Conservation (phyloP, 2,888 invertebrate species). For the Acanthosepion lycidas region DNA sequence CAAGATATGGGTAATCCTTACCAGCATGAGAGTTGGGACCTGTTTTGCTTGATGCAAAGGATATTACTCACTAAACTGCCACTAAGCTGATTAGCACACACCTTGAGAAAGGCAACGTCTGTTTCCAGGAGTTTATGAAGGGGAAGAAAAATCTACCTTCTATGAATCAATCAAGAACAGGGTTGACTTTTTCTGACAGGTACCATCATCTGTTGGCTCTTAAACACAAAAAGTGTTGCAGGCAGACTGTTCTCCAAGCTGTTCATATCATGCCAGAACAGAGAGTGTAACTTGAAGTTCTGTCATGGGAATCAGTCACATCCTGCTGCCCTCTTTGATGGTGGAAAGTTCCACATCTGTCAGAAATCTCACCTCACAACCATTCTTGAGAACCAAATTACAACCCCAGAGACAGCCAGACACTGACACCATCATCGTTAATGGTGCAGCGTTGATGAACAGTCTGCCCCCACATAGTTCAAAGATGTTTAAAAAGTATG, state of each 20-base stretch:
- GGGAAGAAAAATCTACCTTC: too few species aligned
- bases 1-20: too few species aligned
- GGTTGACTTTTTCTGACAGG: conserved; percentile 20
- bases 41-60: too few species aligned
- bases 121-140: too few species aligned
- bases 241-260: conserved; percentile 53
- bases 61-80: too few species aligned
- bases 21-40: too few species aligned
- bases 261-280: conserved; percentile 55
- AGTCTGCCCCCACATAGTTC: neutral
- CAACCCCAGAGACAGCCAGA: neutral
- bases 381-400: neutral
- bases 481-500: neutral
- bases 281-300: conserved; percentile 80
- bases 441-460: neutral
- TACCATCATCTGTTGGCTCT: conserved; percentile 47
- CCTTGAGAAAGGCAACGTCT: too few species aligned
- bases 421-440: neutral
- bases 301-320: conserved; percentile 80
- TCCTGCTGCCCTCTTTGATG: neutral
- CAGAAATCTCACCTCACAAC: too few species aligned
- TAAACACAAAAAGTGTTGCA: conserved; percentile 50
- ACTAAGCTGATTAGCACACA: too few species aligned
- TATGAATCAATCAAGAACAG: too few species aligned
- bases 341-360: too few species aligned